Evolutionary conservation across 1,140 invertebrate species (phyloP), one percentile per base, ranked within the genome.

Genomic region (Psilanteris sp.): DNA sequence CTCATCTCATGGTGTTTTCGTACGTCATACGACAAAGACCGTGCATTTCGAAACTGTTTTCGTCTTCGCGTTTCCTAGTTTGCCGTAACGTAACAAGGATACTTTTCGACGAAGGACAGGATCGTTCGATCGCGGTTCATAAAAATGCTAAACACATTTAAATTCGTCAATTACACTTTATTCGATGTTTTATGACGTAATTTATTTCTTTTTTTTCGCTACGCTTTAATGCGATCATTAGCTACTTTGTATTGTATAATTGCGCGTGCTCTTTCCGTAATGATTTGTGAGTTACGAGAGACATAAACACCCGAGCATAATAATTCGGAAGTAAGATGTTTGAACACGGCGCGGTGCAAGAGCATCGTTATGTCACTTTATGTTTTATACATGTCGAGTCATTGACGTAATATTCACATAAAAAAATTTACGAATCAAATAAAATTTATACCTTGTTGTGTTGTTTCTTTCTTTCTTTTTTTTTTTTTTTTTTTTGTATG

Each of bases 281-380:
- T 62, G 43, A 62, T 48, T 62, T 39, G 57, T 39, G 32, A 48
- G 29, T 62, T 29, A 34, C 20, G 29, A 43, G 46, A 10, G 32
- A 27, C 46, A 52, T 64, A 66, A 66, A 66, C 37, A 34, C 26
- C 13, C 18, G 20, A 44, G 29, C 27, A 66, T 43, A 43, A 55
- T 46, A 66, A 66, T 66, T 66, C 36, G 61, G 50, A 67, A 55
- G 62, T 55, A 67, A 67, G 48, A 67, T 46, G 26, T 20, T 46
- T 18, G 13, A 27, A 29, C 31, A 24, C 31, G 6, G 18, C 34
- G 26, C 32, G 11, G 27, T 37, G 43, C 32, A 20, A 64, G 43
- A 37, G 27, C 57, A n/a, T 26, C 39, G 48, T 66, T 43, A 66
- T 66, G 48, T 54, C 62, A 67, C 50, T 20, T 46, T 27, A 67